Conservation (phyloP, 2,888 invertebrate species). For the Hirtodrosophila duncani region DNA sequence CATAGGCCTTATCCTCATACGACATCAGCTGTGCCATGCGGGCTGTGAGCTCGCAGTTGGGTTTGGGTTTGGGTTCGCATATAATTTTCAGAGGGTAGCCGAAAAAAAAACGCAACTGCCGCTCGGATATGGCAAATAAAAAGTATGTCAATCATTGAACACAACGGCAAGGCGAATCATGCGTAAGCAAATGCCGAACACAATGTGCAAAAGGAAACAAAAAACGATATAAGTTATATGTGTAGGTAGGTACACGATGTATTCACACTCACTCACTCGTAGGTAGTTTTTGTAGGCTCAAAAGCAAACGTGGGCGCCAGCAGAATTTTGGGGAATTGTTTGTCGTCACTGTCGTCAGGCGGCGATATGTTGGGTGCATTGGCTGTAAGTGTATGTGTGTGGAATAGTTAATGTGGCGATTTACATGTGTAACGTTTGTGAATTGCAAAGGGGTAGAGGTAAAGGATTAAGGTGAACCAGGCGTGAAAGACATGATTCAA, state of each 20-base stretch:
- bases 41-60: no score
- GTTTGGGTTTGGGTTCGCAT: no score
- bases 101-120: slow-evolving; percentile 4
- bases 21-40: slow-evolving; percentile 61
- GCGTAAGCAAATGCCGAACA: slow-evolving; percentile 38
- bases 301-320: no score
- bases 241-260: no score
- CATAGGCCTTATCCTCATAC: slow-evolving; percentile 37
- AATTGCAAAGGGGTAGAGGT: slow-evolving; percentile 8
- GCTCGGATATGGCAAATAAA: slow-evolving; percentile 58
- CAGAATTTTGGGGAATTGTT: slow-evolving; percentile 8
- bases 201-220: slow-evolving; percentile 17
- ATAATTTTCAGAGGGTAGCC: slow-evolving; percentile 42
- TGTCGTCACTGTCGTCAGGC: no score
- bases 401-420: slow-evolving; percentile 49
- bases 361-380: no score
- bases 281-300: no score
- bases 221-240: slow-evolving; percentile 10
- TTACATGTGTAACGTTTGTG: slow-evolving; percentile 39
- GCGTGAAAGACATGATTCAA: not conserved
- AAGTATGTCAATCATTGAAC: slow-evolving; percentile 66
- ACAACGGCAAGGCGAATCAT: slow-evolving; percentile 47
- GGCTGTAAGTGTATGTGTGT: slow-evolving; percentile 37
- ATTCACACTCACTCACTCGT: no score
- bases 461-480: slow-evolving; percentile 4